phyloP scores from a whole-genome alignment of 92 coral and sea anemone species.

The Bergia puertoricense region DNA sequence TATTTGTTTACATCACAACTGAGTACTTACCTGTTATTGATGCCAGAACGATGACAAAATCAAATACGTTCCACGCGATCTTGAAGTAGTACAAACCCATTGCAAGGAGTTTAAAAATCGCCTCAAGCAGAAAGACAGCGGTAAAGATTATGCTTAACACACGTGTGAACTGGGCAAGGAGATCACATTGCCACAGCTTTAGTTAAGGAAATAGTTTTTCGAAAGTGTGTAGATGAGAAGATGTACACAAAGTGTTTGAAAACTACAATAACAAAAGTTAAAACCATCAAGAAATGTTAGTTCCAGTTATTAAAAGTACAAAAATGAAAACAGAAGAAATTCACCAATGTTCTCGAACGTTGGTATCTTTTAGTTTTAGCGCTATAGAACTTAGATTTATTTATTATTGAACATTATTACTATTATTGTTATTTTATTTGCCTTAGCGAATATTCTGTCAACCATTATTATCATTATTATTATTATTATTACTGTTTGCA shows the following conservation, averaged over 20 bases:
- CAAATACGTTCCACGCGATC: constrained; percentile 92
- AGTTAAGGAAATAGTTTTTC: not conserved
- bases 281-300: not conserved
- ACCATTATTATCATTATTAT: too few species aligned
- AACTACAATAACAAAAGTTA: not conserved
- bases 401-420: too few species aligned
- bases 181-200: not conserved
- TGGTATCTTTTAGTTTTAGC: too few species aligned
- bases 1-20: too few species aligned
- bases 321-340: not conserved
- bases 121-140: constrained; percentile 86
- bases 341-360: too few species aligned
- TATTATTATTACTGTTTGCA: too few species aligned
- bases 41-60: constrained; percentile 80
- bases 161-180: constrained; percentile 19
- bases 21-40: constrained; percentile 74
- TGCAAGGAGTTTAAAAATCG: constrained; percentile 78
- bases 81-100: constrained; percentile 81
- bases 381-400: too few species aligned
- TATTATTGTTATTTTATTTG: too few species aligned
- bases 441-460: too few species aligned
- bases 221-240: not conserved
- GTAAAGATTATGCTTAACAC: constrained; percentile 58
- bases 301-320: too few species aligned
- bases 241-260: not conserved